These are phyloP conservation scores for Ophion slaviceki DNA, from an alignment of 2,888 invertebrate species.

Conservation along the genomic window DNA sequence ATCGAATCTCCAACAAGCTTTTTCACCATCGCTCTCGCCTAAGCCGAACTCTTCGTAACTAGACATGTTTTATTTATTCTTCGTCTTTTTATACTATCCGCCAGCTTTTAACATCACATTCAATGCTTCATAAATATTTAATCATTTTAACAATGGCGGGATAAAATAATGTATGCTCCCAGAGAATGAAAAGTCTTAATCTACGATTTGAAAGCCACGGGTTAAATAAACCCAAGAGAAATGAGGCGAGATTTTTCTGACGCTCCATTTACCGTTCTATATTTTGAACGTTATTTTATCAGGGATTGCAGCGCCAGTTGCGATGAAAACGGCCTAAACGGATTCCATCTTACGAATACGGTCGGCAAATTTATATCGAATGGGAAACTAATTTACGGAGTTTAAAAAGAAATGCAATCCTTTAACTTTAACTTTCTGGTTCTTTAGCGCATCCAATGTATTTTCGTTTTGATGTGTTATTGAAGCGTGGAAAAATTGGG, in stretches of 20 bases:
- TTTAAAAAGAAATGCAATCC: neutral
- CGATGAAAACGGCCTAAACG: neutral
- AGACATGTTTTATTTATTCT: conserved; percentile 22
- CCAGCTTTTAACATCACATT: conserved; percentile 24
- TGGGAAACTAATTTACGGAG: neutral
- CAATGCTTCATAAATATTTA: conserved; percentile 58
- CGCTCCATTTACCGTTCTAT: neutral
- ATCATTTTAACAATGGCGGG: conserved; percentile 27
- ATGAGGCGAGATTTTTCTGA: neutral
- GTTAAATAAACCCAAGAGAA: neutral
- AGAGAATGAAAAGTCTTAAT: conserved; percentile 41
- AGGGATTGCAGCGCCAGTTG: neutral
- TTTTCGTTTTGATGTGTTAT: neutral
- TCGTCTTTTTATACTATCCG: conserved; percentile 23
- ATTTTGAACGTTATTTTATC: neutral
- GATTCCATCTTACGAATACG: neutral
- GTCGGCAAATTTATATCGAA: neutral
- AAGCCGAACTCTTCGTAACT: neutral
- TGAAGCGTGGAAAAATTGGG: neutral
- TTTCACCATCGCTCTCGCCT: conserved; percentile 23
- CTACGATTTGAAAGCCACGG: conserved; percentile 9
- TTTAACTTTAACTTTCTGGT: neutral
- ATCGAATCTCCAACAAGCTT: conserved; percentile 60
- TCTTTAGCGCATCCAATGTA: neutral
- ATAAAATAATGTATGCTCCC: conserved; percentile 45